These are phyloP conservation scores for Drosophila rufa DNA, from an alignment of 1,140 invertebrate genomes.

Conservation along the genomic window DNA sequence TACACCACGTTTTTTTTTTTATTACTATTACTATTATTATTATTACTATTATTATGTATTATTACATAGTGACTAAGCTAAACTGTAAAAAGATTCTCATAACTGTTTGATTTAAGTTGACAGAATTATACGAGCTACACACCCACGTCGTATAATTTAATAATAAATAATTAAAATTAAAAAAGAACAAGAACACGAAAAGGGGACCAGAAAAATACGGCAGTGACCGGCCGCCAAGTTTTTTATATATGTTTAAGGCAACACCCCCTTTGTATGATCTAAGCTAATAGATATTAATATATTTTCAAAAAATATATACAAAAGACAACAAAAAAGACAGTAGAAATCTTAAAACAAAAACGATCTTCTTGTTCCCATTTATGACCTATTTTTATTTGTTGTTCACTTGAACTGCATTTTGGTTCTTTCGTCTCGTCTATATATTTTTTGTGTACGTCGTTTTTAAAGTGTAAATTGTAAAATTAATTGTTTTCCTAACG, in stretches of 20 bases:
- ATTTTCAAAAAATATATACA: conserved; percentile 62
- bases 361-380: conserved; percentile 24
- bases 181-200: neutral
- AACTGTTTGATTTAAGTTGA: conserved; percentile 73
- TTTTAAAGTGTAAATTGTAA: conserved; percentile 82
- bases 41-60: conserved; percentile 54
- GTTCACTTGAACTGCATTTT: conserved; percentile 35
- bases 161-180: conserved; percentile 9
- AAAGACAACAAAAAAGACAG: conserved; percentile 25
- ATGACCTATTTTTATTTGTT: conserved; percentile 11
- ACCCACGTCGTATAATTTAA: conserved; percentile 19
- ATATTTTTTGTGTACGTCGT: conserved; percentile 47
- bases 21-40: conserved; percentile 54
- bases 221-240: conserved; percentile 59
- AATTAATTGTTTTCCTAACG: conserved; percentile 78
- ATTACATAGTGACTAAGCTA: conserved; percentile 69
- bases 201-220: conserved; percentile 12
- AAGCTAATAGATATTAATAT: conserved; percentile 34
- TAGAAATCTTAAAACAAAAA: conserved; percentile 17
- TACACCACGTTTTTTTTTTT: conserved; percentile 53
- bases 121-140: conserved; percentile 12
- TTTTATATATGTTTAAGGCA: conserved; percentile 58
- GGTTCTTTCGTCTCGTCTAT: conserved; percentile 26
- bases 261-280: neutral
- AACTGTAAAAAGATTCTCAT: conserved; percentile 83